Evolutionary conservation across 2,113 vertebrate genomes (phyloP), one percentile per base, ranked within the genome.

Genomic region (Amblyornis subalaris): DNA sequence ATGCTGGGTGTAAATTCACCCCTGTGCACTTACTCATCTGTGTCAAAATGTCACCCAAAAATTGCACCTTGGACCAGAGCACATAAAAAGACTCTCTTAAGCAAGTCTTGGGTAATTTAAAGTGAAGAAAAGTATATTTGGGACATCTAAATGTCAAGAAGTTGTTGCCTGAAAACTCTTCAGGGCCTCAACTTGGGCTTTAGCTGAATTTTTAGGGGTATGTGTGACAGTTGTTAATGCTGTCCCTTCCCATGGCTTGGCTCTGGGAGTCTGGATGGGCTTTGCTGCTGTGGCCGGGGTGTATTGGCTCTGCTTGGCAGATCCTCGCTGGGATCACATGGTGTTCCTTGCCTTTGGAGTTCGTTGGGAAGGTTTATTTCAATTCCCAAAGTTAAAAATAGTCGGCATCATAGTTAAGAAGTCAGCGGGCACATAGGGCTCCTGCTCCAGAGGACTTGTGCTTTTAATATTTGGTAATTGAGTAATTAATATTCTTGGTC

Each of bases 121-220:
- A 78, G 45, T 24, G 40, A 1, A 61, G 57, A 51, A 22, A 38
- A 25, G 1, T 1, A 2, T 8, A 10, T 44, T 55, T 80, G 38
- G 71, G 85, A 23, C 51, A 33, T 0, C 31, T 9, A 2, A 28
- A 2, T 44, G 22, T 29, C 2, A 0, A 45, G 40, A 7, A 8
- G 14, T 36, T 23, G 8, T 10, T 48, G 17, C 35, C 36, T 51
- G 0, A 31, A 35, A 62, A 2, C 16, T 45, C 14, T 35, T 38
- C 12, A 5, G 12, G 33, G 21, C 25, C 28, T 75, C 17, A 7
- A 0, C 10, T 44, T 0, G 0, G 5, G 2, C 2, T 44, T 71
- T 14, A 44, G 14, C 20, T 35, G 10, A 2, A 3, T 40, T 60
- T 40, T 23, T 6, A 14, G 28, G 57, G 23, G 4, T 1, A 15